phyloP scores from a whole-genome alignment of 1,140 invertebrate species.

The Drosophila sulfurigaster region DNA sequence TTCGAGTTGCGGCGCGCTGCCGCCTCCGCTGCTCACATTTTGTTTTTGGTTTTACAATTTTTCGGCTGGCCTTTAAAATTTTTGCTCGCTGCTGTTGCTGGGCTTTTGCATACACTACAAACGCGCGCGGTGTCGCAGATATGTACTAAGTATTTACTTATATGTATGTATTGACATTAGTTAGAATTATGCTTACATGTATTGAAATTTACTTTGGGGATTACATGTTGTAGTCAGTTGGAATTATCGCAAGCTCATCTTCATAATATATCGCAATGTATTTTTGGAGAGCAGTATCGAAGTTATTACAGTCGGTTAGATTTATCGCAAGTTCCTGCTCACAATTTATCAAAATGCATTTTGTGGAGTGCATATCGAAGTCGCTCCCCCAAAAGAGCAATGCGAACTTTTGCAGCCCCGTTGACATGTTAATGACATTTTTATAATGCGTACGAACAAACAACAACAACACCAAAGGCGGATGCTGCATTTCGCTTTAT shows the following conservation, averaged over 20 bases:
- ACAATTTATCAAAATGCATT: slow-evolving; percentile 29
- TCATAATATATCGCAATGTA: slow-evolving; percentile 19
- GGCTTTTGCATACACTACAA: slow-evolving; percentile 33
- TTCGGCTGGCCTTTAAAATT: slow-evolving; percentile 53
- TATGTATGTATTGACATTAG: slow-evolving; percentile 1
- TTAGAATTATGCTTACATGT: background rate
- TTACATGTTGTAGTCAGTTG: too few relatives aligned
- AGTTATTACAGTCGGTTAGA: background rate
- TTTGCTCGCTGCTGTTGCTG: slow-evolving; percentile 34
- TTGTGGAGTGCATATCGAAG: slow-evolving; percentile 25
- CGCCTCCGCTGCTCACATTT: slow-evolving; percentile 46
- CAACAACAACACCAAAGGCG: slow-evolving; percentile 68
- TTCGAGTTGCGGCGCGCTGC: slow-evolving; percentile 37
- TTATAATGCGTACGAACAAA: slow-evolving; percentile 69
- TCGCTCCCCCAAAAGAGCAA: slow-evolving; percentile 35
- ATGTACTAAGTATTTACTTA: background rate
- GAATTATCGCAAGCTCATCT: slow-evolving; percentile 5
- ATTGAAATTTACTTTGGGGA: too few relatives aligned
- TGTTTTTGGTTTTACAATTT: slow-evolving; percentile 42
- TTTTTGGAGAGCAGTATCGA: slow-evolving; percentile 23
- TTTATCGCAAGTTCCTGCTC: slow-evolving; percentile 4
- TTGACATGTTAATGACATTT: slow-evolving; percentile 83
- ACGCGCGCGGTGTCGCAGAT: slow-evolving; percentile 4
- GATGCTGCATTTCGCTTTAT: slow-evolving; percentile 77
- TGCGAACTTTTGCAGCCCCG: slow-evolving; percentile 71